phyloP scores from a whole-genome alignment of 2,113 vertebrate species.

The Spermophilus dauricus region DNA sequence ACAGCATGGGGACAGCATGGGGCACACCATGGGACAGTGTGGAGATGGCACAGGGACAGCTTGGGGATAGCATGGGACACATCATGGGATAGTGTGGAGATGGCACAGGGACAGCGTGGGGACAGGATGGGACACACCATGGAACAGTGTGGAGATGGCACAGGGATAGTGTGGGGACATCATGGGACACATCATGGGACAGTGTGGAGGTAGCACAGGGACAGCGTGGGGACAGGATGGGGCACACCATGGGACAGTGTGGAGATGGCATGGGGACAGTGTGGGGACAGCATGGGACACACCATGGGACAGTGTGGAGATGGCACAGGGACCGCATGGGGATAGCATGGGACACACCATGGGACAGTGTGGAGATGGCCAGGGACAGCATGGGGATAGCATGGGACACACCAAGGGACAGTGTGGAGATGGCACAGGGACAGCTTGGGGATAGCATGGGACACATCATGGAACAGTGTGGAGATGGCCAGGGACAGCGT shows the following conservation, averaged over 20 bases:
- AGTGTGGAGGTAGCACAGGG: fast-evolving
- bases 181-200: fast-evolving
- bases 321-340: fast-evolving
- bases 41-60: neutral
- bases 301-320: neutral
- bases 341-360: fast-evolving
- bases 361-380: neutral
- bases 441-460: no score
- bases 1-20: fast-evolving
- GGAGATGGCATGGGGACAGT: no score
- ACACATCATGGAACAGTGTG: fast-evolving
- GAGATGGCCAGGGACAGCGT: fast-evolving
- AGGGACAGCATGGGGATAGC: fast-evolving
- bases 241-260: fast-evolving
- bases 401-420: neutral
- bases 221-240: fast-evolving
- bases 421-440: no score
- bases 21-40: no score
- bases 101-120: neutral
- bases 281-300: neutral
- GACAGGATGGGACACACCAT: fast-evolving
- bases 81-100: fast-evolving
- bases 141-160: no score
- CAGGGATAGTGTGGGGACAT: fast-evolving
- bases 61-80: neutral